Conservation (phyloP, 2,797 vertebrate genomes). For the Cercopithecus petaurista region DNA sequence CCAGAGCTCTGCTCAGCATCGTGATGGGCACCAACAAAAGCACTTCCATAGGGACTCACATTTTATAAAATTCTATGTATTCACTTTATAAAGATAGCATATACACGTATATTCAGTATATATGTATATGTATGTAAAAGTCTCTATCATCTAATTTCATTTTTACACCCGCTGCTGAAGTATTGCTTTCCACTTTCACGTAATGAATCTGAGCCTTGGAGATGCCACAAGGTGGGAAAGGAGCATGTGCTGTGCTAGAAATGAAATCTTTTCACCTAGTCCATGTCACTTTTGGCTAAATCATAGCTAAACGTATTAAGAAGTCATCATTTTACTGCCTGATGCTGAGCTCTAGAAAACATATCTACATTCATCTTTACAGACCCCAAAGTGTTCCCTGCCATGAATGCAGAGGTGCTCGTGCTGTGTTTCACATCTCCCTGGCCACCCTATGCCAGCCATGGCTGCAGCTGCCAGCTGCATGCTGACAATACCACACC, state of each 20-base stretch:
- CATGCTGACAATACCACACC: background rate
- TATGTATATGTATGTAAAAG: background rate
- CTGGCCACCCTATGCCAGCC: background rate
- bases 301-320: background rate
- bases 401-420: background rate
- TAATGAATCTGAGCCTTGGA: background rate
- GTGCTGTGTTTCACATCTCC: background rate
- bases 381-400: background rate
- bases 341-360: background rate
- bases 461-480: background rate
- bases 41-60: background rate
- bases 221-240: background rate
- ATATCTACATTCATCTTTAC: background rate
- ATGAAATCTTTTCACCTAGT: background rate
- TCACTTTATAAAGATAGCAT: background rate
- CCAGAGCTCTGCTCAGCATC: background rate
- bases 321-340: background rate
- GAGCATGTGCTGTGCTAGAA: background rate
- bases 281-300: background rate
- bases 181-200: background rate
- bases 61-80: background rate
- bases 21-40: accelerated
- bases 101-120: background rate
- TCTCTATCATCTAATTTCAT: background rate
- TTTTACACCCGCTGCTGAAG: background rate